phyloP scores from a whole-genome alignment of 1,140 invertebrate genomes.

The Xylocopa sonorina region DNA sequence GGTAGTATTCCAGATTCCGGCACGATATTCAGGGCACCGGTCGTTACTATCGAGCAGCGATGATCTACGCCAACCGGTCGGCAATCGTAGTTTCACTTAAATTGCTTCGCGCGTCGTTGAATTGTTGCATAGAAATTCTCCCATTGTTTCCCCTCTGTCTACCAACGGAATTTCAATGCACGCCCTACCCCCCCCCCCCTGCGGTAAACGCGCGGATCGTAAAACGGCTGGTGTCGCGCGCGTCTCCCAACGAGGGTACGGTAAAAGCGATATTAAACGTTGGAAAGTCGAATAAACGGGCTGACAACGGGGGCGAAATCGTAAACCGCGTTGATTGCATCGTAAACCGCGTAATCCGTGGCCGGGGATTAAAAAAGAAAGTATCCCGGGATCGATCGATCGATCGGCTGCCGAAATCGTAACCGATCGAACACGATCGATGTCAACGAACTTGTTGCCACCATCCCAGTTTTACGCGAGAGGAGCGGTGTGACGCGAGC shows the following conservation, averaged over 20 bases:
- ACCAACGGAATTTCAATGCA: conserved; percentile 16
- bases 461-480: neutral
- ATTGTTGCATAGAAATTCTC: conserved; percentile 44
- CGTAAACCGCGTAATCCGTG: neutral
- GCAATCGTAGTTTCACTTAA: conserved; percentile 60
- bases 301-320: neutral
- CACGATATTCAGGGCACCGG: conserved; percentile 41
- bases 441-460: conserved; percentile 56
- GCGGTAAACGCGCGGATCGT: no score
- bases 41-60: conserved; percentile 41
- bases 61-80: conserved; percentile 20
- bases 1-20: conserved; percentile 37
- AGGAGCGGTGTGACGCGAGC: neutral
- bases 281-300: neutral
- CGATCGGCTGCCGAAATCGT: neutral
- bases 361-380: neutral
- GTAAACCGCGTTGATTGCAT: neutral
- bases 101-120: conserved; percentile 64
- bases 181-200: neutral
- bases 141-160: conserved; percentile 32
- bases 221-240: neutral
- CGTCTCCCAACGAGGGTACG: neutral
- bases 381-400: neutral
- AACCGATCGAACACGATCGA: neutral
- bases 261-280: conserved; percentile 23